phyloP scores from a whole-genome alignment of 1,140 invertebrate species.

The Catajapyx aquilonaris region DNA sequence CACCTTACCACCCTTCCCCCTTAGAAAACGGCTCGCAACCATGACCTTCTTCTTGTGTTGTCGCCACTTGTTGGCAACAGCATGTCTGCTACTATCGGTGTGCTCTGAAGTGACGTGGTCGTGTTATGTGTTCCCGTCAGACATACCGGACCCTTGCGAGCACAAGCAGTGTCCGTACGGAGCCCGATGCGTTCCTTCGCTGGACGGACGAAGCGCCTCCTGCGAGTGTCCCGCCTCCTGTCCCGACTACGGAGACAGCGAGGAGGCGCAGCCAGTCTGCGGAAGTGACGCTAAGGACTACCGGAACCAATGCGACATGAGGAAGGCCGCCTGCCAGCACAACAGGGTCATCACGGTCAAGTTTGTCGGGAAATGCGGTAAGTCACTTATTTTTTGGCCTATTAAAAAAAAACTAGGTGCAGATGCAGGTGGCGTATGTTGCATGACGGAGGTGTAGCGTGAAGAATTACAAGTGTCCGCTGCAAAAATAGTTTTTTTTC shows the following conservation, averaged over 20 bases:
- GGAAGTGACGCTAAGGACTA: slow-evolving; percentile 52
- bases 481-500: too few relatives aligned
- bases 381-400: slow-evolving; percentile 25
- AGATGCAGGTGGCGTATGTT: too few relatives aligned
- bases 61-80: too few relatives aligned
- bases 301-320: slow-evolving; percentile 57
- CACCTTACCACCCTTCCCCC: too few relatives aligned
- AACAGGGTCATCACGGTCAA: slow-evolving; percentile 60
- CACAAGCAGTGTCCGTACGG: slow-evolving; percentile 49
- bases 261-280: slow-evolving; percentile 47
- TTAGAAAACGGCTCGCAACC: too few relatives aligned
- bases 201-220: slow-evolving; percentile 46
- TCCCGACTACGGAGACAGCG: slow-evolving; percentile 55
- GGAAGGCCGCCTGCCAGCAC: slow-evolving; percentile 45
- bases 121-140: slow-evolving; percentile 34
- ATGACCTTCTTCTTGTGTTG: too few relatives aligned
- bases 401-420: too few relatives aligned
- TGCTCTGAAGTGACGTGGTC: slow-evolving; percentile 11
- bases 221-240: slow-evolving; percentile 55
- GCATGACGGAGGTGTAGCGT: too few relatives aligned
- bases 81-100: too few relatives aligned
- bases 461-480: too few relatives aligned
- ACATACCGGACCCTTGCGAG: slow-evolving; percentile 51
- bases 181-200: slow-evolving; percentile 45
- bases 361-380: slow-evolving; percentile 75